phyloP scores from a whole-genome alignment of 2,888 invertebrate species.

The Sturmia bella region DNA sequence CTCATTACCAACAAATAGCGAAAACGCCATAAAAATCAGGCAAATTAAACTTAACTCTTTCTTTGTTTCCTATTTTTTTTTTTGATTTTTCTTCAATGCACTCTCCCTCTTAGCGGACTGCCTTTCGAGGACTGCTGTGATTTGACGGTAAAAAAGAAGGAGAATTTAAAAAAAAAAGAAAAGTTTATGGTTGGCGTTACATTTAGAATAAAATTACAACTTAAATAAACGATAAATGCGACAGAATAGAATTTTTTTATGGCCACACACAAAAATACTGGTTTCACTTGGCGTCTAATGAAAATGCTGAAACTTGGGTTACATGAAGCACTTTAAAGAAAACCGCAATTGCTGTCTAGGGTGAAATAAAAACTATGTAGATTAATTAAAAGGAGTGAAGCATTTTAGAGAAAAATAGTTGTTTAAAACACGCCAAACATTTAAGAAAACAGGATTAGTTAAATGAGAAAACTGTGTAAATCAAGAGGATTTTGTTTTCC shows the following conservation, averaged over 20 bases:
- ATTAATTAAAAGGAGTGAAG: constrained; percentile 61
- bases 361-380: constrained; percentile 43
- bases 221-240: constrained; percentile 1
- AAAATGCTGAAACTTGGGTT: constrained; percentile 48
- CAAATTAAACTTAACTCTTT: constrained; percentile 1
- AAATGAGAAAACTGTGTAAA: neutral
- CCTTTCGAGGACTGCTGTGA: constrained; percentile 4
- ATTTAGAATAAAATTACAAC: constrained; percentile 50
- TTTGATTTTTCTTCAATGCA: neutral
- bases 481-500: too few species aligned
- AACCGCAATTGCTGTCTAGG: constrained; percentile 67
- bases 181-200: constrained; percentile 47
- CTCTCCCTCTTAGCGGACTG: neutral
- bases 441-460: too few species aligned
- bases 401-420: constrained; percentile 8
- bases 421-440: neutral
- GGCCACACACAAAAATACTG: constrained; percentile 16
- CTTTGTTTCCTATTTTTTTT: neutral
- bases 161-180: constrained; percentile 7
- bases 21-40: constrained; percentile 30
- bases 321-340: constrained; percentile 39
- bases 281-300: constrained; percentile 24
- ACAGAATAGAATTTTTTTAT: neutral
- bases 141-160: neutral
- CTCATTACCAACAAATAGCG: constrained; percentile 57